Evolutionary conservation across 2,113 vertebrate species (phyloP).

Genomic region (Bagarius yarrelli): DNA sequence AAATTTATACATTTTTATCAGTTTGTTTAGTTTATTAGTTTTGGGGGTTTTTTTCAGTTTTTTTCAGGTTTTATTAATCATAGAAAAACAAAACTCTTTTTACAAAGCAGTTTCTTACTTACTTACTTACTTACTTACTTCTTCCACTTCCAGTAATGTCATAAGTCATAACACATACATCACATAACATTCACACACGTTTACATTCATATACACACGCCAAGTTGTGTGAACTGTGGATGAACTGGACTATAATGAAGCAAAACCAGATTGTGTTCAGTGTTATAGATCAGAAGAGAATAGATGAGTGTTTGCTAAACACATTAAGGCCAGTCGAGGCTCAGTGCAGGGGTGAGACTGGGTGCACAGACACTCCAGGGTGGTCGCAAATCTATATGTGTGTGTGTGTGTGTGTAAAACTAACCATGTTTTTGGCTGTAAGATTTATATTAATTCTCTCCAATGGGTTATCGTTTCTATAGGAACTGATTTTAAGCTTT

Average conservation of each 20-base stretch:
- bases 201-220: constrained; percentile 6
- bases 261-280: constrained; percentile 66
- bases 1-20: constrained; percentile 26
- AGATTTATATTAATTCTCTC: no score
- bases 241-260: constrained; percentile 66
- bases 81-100: neutral
- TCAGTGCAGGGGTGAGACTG: constrained; percentile 60
- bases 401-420: neutral
- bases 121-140: no score
- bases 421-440: no score
- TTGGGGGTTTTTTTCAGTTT: no score
- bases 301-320: constrained; percentile 74
- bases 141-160: neutral
- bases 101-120: neutral
- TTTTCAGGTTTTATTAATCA: no score
- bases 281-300: constrained; percentile 65
- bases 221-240: constrained; percentile 27
- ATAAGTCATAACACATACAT: neutral
- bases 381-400: constrained; percentile 48
- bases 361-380: constrained; percentile 52
- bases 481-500: no score
- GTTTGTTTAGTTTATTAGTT: neutral
- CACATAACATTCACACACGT: constrained; percentile 3
- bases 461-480: no score
- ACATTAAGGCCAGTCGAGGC: constrained; percentile 65